Conservation (phyloP, 2,113 vertebrate species). For the Felis catus region F.catus_Fca126_mat1.0 CM031418.1:91702501-91703000, state of each 20-base stretch:
- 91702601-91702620: not conserved
- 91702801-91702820: not conserved
- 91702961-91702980: not conserved
- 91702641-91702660: not conserved
- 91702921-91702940: not conserved
- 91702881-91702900: not conserved
- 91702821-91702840: not conserved
- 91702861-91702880: not conserved
- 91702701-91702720: not conserved
- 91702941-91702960: not conserved
- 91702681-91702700: not conserved
- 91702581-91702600: not conserved
- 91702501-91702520: too few relatives aligned
- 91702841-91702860: not conserved
- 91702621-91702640: not conserved
- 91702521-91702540: not conserved
- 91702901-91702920: not conserved
- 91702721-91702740: not conserved
- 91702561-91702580: not conserved
- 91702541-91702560: too few relatives aligned
- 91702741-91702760: not conserved
- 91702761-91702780: not conserved
- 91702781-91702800: not conserved
- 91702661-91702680: constrained; percentile 13
- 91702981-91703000: not conserved